Evolutionary conservation across 2,888 invertebrate genomes (phyloP).

Genomic region (Agapetus fuscipes): DNA sequence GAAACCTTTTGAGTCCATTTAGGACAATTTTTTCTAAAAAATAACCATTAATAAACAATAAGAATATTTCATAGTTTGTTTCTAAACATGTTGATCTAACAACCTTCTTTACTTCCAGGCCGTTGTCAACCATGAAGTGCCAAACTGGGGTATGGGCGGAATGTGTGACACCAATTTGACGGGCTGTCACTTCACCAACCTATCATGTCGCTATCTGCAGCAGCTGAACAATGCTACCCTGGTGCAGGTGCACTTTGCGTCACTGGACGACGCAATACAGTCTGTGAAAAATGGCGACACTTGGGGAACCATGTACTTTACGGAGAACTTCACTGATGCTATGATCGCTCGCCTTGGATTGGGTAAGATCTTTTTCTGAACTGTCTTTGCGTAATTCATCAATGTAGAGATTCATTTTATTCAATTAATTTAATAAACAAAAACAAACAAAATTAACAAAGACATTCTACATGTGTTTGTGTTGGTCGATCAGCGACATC

Average conservation of each 20-base stretch:
- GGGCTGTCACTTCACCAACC: slow-evolving; percentile 62
- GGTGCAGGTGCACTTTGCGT: slow-evolving; percentile 57
- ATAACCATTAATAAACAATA: no score
- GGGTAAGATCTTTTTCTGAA: slow-evolving; percentile 45
- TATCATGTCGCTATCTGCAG: slow-evolving; percentile 73
- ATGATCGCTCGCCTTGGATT: slow-evolving; percentile 72
- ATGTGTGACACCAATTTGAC: slow-evolving; percentile 39
- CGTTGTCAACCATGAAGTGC: slow-evolving; percentile 40
- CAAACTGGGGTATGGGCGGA: slow-evolving; percentile 30
- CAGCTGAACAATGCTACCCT: slow-evolving; percentile 65
- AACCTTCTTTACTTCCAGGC: slow-evolving; percentile 30
- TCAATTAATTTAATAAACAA: no score
- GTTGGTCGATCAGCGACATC: no score
- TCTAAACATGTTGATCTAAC: no score
- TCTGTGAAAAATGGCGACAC: slow-evolving; percentile 70
- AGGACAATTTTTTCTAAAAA: no score
- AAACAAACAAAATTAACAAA: no score
- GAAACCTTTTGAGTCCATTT: no score
- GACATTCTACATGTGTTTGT: no score
- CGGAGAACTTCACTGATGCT: slow-evolving; percentile 82
- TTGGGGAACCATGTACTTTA: slow-evolving; percentile 85
- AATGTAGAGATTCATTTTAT: no score
- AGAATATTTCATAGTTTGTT: no score
- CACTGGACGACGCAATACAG: slow-evolving; percentile 54
- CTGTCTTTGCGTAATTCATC: no score